Evolutionary conservation across 2,797 vertebrate species (phyloP).

Genomic region (Eutrigla gurnardus): DNA sequence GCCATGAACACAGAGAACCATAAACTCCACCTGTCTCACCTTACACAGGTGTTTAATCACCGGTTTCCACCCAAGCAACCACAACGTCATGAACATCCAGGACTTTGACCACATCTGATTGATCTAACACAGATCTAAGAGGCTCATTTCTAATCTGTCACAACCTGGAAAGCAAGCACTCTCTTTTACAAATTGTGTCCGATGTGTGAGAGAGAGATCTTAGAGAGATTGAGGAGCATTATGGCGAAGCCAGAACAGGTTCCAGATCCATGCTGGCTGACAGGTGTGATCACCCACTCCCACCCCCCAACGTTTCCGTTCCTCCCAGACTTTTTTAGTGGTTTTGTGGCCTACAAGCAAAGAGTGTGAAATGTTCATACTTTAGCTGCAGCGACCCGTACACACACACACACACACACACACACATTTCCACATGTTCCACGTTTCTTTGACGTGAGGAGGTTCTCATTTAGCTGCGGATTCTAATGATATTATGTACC

Average conservation of each 20-base stretch:
- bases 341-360: constrained; percentile 47
- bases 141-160: background rate
- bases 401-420: background rate
- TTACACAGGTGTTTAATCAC: background rate
- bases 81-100: background rate
- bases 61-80: background rate
- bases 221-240: background rate
- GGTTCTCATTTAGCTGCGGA: constrained; percentile 15
- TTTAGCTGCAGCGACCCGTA: constrained; percentile 22
- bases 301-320: constrained; percentile 28
- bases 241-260: background rate
- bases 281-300: constrained; percentile 2
- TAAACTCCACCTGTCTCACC: background rate
- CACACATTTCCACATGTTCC: background rate
- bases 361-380: constrained; percentile 29
- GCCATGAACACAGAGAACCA: background rate
- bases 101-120: background rate
- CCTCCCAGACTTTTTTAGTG: constrained; percentile 17
- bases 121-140: background rate
- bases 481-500: constrained; percentile 34
- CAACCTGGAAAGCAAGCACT: background rate
- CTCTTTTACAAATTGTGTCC: background rate
- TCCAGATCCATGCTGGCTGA: constrained; percentile 15
- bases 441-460: constrained; percentile 21
- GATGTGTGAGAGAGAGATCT: background rate